Base-by-base conservation (phyloP, 2,888 invertebrate species). In the Carterocephalus palaemon region DNA sequence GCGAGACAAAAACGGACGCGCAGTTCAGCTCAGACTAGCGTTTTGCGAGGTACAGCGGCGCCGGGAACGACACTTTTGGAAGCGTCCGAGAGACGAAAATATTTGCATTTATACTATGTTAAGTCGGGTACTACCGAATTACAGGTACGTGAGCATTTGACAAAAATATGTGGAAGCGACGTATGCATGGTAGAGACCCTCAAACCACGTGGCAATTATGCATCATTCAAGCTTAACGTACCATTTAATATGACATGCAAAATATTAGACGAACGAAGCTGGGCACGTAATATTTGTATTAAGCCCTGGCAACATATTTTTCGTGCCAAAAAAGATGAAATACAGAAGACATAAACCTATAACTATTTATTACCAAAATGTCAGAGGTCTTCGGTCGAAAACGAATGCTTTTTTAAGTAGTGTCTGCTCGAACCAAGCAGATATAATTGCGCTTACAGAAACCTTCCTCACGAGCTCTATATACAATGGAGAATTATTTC, bases 231-330 rank as follows among this genome's bases (percentile, higher is more conserved):
- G 7, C 9, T 33, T 10, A 24, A 17, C 2, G 24, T 41, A 0
- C 32, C 23, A 0, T 10, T 4, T 32, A 41, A 23, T 5, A 2
- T 33, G 12, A 1, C 10, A 2, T 5, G 24, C 4, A 23, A 22
- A 12, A 31, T 31, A 4, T 5, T 39, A 8, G 20, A 13, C 5
- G 15, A 20, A 10, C 19, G 19, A 6, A 1, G 37, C 12, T 43
- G 43, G 43, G 29, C 43, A 4, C 31, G 29, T 15, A 29, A 43
- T 29, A 36, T 43, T 8, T 28, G 36, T 16, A 31, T 43, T 16
- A 43, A 43, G n/a, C 36, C 28, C 2, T 43, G 36, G 36, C 43
- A 36, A 5, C 37, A 8, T 42, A 28, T 28, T 28, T 42, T 42
- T 42, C 34, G 34, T 5, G 20, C 7, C 6, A 20, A 20, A 20